These are phyloP conservation scores for Tautogolabrus adspersus DNA, from an alignment of 2,113 vertebrate species.

Conservation along the genomic window DNA sequence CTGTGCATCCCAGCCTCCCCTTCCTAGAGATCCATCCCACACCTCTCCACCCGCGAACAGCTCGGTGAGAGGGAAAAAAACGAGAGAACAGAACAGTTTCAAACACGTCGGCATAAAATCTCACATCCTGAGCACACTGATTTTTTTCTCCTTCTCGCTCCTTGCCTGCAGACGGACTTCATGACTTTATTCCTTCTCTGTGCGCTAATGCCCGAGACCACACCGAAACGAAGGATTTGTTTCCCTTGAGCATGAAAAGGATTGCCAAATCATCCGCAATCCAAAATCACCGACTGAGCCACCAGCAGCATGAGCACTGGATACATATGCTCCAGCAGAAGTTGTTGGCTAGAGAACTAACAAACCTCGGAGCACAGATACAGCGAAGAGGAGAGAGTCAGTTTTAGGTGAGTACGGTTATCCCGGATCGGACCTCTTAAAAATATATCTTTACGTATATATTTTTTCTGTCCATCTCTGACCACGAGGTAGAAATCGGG, in stretches of 20 bases:
- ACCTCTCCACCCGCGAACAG: conserved; percentile 73
- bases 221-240: conserved; percentile 79
- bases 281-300: conserved; percentile 79
- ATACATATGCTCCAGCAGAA: conserved; percentile 85
- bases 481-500: conserved; percentile 63
- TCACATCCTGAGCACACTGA: conserved; percentile 51
- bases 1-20: conserved; percentile 75
- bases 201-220: conserved; percentile 74
- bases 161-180: conserved; percentile 69
- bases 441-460: conserved; percentile 11
- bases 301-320: conserved; percentile 84
- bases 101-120: conserved; percentile 77
- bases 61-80: conserved; percentile 48
- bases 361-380: conserved; percentile 77
- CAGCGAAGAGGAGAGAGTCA: conserved; percentile 81
- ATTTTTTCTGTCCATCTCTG: conserved; percentile 34
- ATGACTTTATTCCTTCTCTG: conserved; percentile 70
- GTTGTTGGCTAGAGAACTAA: conserved; percentile 85
- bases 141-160: conserved; percentile 31
- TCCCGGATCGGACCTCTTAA: conserved; percentile 35
- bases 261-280: conserved; percentile 85
- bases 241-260: conserved; percentile 86
- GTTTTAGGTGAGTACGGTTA: conserved; percentile 82
- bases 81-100: conserved; percentile 59
- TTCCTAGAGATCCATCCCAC: conserved; percentile 77